Evolutionary conservation across 2,888 invertebrate species (phyloP).

Genomic region (Eustalomyia histrio): DNA sequence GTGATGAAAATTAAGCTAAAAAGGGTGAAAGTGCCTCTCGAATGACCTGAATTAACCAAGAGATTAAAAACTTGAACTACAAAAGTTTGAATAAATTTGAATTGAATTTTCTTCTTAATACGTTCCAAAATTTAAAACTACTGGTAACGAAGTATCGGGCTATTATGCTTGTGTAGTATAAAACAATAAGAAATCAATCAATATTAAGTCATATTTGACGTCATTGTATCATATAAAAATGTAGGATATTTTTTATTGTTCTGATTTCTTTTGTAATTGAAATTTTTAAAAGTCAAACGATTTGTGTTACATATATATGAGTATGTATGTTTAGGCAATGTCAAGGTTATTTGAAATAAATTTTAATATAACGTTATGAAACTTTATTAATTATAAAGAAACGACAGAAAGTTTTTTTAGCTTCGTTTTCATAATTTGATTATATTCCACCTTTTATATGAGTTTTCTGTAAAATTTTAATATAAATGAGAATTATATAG

Average conservation of each 20-base stretch:
- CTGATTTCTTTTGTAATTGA: too few relatives aligned
- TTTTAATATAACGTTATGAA: background rate
- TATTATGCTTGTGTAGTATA: too few relatives aligned
- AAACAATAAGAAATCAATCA: conserved; percentile 46
- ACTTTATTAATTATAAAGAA: background rate
- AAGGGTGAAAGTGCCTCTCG: too few relatives aligned
- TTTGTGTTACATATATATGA: background rate
- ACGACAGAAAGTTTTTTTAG: background rate
- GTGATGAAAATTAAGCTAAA: too few relatives aligned
- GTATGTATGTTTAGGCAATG: background rate
- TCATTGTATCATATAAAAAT: conserved; percentile 27
- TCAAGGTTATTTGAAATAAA: background rate
- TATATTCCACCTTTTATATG: background rate
- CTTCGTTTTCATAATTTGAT: background rate
- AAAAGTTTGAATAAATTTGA: too few relatives aligned
- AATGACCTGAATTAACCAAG: too few relatives aligned
- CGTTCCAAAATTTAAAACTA: too few relatives aligned
- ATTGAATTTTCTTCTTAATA: too few relatives aligned
- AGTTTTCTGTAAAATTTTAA: too few relatives aligned
- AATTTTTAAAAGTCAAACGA: background rate
- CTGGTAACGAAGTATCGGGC: too few relatives aligned
- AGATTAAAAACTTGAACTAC: too few relatives aligned
- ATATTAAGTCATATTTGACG: conserved; percentile 53
- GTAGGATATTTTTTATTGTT: background rate
- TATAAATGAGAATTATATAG: background rate